Evolutionary conservation across 2,797 vertebrate species (phyloP).

Genomic region (Enteromius paludinosus): DNA sequence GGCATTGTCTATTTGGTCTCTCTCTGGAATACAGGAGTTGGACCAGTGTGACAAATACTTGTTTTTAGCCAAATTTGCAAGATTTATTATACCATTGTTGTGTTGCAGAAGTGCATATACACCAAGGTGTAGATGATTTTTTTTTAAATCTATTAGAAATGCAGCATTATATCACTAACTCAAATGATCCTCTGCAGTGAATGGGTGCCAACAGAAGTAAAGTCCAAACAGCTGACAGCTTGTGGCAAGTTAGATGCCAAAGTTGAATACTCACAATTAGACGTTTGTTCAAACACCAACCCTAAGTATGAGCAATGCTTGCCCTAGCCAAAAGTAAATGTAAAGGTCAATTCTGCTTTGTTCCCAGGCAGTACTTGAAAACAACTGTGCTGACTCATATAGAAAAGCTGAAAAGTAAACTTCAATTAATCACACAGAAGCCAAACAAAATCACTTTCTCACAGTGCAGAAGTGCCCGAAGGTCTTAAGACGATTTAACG

Average conservation of each 20-base stretch:
- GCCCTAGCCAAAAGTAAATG: not conserved
- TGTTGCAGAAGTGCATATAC: not conserved
- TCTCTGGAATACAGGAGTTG: not conserved
- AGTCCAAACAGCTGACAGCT: not conserved
- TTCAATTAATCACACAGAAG: conserved; percentile 3
- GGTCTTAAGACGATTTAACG: not conserved
- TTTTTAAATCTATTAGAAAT: not conserved
- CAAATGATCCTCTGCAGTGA: not conserved
- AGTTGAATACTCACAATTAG: not conserved
- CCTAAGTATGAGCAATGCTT: not conserved
- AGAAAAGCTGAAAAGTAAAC: conserved; percentile 18
- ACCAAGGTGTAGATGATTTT: not conserved
- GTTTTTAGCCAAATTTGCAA: not conserved
- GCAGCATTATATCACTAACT: not conserved
- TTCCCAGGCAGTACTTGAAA: conserved; percentile 6
- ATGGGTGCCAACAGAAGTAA: not conserved
- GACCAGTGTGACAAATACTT: not conserved
- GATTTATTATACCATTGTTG: not conserved
- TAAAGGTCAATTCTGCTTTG: conserved; percentile 28
- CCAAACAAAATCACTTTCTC: conserved; percentile 11
- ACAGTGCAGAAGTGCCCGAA: conserved; percentile 13
- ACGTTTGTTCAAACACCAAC: not conserved
- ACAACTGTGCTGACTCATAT: conserved; percentile 12
- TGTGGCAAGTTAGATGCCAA: not conserved
- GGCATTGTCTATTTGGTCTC: not conserved